Evolutionary conservation across 2,113 vertebrate genomes (phyloP).

Genomic region (Catharus fuscescens): DNA sequence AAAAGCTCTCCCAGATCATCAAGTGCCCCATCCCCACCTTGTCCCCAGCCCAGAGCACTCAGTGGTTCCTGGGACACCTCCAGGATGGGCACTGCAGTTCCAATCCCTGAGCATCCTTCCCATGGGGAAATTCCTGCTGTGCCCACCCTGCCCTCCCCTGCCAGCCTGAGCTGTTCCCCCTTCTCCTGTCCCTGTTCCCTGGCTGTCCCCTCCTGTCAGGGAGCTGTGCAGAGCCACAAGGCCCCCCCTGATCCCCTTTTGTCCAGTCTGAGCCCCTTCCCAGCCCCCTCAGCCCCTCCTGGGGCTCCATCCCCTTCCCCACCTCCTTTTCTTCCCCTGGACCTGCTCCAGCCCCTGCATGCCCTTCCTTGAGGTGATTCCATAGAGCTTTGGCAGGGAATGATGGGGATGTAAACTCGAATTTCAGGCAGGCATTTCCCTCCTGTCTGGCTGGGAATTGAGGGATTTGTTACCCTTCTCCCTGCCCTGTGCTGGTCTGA

Average conservation of each 20-base stretch:
- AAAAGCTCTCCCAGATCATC: not conserved
- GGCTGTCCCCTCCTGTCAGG: not conserved
- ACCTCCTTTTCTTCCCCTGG: not conserved
- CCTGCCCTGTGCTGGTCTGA: not conserved
- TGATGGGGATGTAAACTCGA: fast-evolving
- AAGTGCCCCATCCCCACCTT: not conserved
- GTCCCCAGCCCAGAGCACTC: not conserved
- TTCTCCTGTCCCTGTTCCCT: not conserved
- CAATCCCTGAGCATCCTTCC: not conserved
- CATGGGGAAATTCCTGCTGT: not conserved
- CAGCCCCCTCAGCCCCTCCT: not conserved
- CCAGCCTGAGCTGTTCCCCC: not conserved
- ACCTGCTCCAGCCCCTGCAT: not conserved
- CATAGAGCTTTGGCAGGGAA: not conserved
- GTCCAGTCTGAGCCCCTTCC: not conserved
- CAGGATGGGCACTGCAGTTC: not conserved
- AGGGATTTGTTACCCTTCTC: not conserved
- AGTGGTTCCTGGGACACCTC: not conserved
- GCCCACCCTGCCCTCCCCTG: not conserved
- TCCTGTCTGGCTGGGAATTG: not conserved
- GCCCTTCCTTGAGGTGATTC: not conserved
- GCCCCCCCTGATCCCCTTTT: not conserved
- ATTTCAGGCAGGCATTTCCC: not conserved
- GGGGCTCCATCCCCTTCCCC: not conserved
- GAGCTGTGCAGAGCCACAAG: not conserved